Evolutionary conservation across 2,888 invertebrate genomes (phyloP).

Genomic region (Rhagonycha fulva): DNA sequence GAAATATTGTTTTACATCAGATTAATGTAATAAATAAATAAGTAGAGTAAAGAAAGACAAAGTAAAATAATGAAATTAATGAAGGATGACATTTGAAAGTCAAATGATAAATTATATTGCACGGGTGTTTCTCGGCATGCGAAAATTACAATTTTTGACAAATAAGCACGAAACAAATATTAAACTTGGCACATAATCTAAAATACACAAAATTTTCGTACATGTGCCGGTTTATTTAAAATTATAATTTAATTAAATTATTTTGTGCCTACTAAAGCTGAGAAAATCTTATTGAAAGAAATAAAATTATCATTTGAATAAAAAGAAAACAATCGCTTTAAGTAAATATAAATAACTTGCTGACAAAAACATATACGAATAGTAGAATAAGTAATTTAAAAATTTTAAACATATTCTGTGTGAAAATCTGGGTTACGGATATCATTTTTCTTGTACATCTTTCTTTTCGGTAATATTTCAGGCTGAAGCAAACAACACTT

Average conservation of each 20-base stretch:
- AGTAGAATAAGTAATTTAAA: slow-evolving; percentile 37
- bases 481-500: slow-evolving; percentile 50
- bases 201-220: not conserved
- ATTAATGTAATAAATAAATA: not conserved
- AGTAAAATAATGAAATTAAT: not conserved
- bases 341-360: slow-evolving; percentile 22
- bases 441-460: slow-evolving; percentile 49
- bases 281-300: not conserved
- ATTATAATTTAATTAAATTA: not conserved
- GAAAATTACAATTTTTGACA: not conserved
- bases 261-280: not conserved
- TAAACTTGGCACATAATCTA: not conserved
- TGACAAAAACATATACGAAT: slow-evolving; percentile 1
- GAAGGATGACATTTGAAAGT: not conserved
- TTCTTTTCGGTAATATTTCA: slow-evolving; percentile 51
- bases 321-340: slow-evolving; percentile 19
- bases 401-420: slow-evolving; percentile 45
- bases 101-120: slow-evolving; percentile 1
- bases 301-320: not conserved
- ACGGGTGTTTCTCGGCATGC: not conserved
- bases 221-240: not conserved
- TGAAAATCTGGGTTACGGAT: slow-evolving; percentile 46
- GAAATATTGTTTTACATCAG: not conserved
- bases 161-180: not conserved
- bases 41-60: not conserved